Evolutionary conservation across 2,113 vertebrate genomes (phyloP).

Genomic region (Oreochromis tanganicae): DNA sequence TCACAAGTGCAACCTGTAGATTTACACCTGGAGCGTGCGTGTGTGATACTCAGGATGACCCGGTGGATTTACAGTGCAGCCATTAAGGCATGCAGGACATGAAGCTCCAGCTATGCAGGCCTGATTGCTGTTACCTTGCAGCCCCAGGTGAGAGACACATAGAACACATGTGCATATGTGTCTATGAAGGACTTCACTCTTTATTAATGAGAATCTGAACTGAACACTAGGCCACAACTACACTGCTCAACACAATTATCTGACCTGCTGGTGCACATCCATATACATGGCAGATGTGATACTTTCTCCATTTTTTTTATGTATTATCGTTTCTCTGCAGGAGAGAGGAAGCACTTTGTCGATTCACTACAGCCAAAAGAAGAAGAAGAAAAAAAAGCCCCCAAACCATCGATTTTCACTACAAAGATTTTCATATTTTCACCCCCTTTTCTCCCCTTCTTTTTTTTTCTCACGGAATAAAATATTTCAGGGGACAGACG

Average conservation of each 20-base stretch:
- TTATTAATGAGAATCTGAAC: not conserved
- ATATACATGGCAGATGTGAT: not conserved
- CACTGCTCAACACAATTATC: not conserved
- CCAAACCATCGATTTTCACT: slow-evolving; percentile 30
- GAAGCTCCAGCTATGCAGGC: not conserved
- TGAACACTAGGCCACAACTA: not conserved
- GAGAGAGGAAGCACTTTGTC: slow-evolving; percentile 24
- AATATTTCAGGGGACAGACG: slow-evolving; percentile 52
- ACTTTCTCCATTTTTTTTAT: not conserved
- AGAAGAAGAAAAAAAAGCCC: not conserved
- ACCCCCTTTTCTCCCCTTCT: not conserved
- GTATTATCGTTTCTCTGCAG: slow-evolving; percentile 45
- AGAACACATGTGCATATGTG: not conserved
- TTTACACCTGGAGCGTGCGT: not conserved
- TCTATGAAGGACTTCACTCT: not conserved
- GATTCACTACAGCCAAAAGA: slow-evolving; percentile 27
- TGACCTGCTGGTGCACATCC: not conserved
- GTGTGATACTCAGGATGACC: slow-evolving; percentile 12
- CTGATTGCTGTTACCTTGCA: not conserved
- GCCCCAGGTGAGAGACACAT: not conserved
- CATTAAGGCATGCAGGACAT: not conserved
- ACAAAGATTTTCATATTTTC: slow-evolving; percentile 28
- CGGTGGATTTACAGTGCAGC: slow-evolving; percentile 12
- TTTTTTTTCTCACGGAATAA: not conserved
- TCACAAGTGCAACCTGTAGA: not conserved